Conservation (phyloP, 2,888 invertebrate genomes). For the Ornithoptera priamus region DNA sequence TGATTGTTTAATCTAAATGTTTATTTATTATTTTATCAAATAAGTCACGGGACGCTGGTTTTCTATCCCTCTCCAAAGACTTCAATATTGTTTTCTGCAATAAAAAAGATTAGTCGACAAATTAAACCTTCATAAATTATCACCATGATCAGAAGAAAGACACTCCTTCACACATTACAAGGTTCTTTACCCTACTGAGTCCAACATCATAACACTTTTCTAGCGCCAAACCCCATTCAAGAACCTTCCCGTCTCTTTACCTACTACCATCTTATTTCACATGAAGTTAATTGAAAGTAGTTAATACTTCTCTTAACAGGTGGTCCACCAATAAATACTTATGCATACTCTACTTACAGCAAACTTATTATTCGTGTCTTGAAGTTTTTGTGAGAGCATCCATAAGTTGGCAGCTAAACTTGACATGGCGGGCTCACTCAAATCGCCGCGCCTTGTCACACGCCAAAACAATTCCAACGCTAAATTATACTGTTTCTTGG, state of each 20-base stretch:
- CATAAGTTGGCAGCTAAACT: constrained; percentile 89
- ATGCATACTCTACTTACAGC: constrained; percentile 9
- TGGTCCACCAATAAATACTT: no score
- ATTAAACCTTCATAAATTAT: not conserved
- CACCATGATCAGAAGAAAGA: not conserved
- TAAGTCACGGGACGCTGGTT: constrained; percentile 45
- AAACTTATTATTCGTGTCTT: constrained; percentile 48
- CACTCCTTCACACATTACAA: no score
- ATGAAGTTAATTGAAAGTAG: no score
- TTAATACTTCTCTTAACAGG: no score
- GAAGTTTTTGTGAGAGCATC: constrained; percentile 85
- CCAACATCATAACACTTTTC: no score
- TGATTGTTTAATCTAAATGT: no score
- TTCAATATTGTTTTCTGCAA: constrained; percentile 62
- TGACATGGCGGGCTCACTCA: constrained; percentile 80
- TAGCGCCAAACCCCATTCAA: no score
- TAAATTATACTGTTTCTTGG: constrained; percentile 84
- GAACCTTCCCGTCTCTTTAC: no score
- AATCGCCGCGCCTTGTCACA: constrained; percentile 83
- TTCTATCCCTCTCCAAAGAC: constrained; percentile 49
- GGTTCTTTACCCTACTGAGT: no score
- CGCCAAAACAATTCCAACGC: constrained; percentile 87
- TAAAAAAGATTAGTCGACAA: constrained; percentile 9
- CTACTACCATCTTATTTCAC: no score
- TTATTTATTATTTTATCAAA: constrained; percentile 45